Evolutionary conservation across 2,113 vertebrate species (phyloP), one percentile per base, ranked within the genome.

Genomic region (Catharus bicknelli): DNA sequence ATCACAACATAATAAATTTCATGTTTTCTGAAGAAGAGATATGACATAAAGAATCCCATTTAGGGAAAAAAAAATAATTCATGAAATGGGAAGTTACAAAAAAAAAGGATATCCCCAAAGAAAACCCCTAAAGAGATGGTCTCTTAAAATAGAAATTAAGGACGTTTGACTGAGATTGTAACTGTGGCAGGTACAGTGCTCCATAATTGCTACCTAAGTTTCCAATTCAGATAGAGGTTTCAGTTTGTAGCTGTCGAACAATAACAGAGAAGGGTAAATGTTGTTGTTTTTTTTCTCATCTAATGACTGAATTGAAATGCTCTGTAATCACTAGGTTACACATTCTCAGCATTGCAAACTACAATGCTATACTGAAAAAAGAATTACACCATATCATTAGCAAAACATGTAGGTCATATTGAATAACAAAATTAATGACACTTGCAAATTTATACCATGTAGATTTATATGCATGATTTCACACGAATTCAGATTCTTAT

Each of bases 11-110:
- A 57, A 78, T 47, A 77, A 73, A 64, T 64, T 55, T 0, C 1
- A 3, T 25, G 3, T 73, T 38, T 38, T 11, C 29, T 25, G 11
- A 14, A 47, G 58, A 73, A 8, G 3, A 50, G 7, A 23, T 62
- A 26, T 0, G 0, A 12, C 4, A 4, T 70, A 50, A 75, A 62
- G 5, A 22, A 67, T 30, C 10, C 7, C 1, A 38, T 54, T 54
- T 45, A 57, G 32, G 2, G n/a, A 64, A 64, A 38, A 59, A 57
- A 69, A 62, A 72, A 7, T 22, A 72, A 7, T 22, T 20, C 1
- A 5, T 30, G 1, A 73, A 47, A 68, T 13, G 3, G 1, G 9
- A 67, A 58, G 19, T 10, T 54, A 36, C 19, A 38, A 38, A 38
- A 38, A 38, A 7, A 9, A 64, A 77, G 4, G 59, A 36, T 34